Evolutionary conservation across 2,888 invertebrate genomes (phyloP), one percentile per base, ranked within the genome.

Genomic region (Agonopterix arenella): DNA sequence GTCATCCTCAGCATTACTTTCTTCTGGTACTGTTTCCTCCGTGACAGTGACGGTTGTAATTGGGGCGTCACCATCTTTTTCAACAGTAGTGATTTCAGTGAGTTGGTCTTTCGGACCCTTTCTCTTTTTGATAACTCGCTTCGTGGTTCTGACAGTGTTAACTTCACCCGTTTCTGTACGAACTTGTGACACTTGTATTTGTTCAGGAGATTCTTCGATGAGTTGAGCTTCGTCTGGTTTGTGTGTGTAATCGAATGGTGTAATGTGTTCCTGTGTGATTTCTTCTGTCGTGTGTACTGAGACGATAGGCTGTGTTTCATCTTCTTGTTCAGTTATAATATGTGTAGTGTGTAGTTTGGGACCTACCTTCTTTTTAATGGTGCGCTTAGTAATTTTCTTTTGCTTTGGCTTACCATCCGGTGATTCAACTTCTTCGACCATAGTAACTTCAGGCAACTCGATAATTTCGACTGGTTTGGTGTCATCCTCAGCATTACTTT

Each of bases 41-140:
- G n/a, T n/a, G n/a, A 47, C 47, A 9, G 48, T 45, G 2, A 51
- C 51, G 2, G 73, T 71, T 0, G 68, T 70, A 54, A 68, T 65
- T 3, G 72, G 71, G 41, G 61, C 54, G 52, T 70, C 56, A 43
- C 66, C 61, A 8, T 81, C 74, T 55, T 75, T 73, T 57, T 83
- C 78, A 46, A 72, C 57, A 11, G 68, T 42, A 37, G 53, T 54
- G 16, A 62, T 59, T 49, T 60, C 46, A 8, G 61, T 61, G 16
- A 64, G 72, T 61, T 86, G 84, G 46, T 80, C 67, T 52, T 88
- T 85, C 0, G 66, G 65, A 2, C 83, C 90, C 49, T 76, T 80
- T 52, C 69, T 76, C 48, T 28, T 28, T 28, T 83, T 84, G 2
- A 89, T 79, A 1, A 77, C 72, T 1, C 84, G 84, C 53, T 79